Percentiles rank a stretch among this genome's conserved stretches.
phyloP scores from a whole-genome alignment of 2,113 vertebrate species.

The Elanus axillaris region DNA sequence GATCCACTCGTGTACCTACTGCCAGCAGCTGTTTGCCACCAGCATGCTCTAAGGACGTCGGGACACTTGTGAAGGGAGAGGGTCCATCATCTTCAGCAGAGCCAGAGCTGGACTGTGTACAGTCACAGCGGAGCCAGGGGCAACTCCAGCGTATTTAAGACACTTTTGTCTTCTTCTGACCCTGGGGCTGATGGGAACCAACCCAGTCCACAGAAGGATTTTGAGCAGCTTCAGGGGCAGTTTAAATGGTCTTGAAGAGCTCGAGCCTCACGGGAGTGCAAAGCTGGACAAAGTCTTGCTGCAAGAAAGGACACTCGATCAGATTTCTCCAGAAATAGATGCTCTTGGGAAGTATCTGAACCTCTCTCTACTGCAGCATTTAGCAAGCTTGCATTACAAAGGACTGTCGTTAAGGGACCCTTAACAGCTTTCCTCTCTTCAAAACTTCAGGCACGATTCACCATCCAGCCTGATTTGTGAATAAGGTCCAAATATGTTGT shows the following conservation, averaged over 20 bases:
- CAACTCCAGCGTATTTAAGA: neutral
- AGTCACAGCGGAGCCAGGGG: neutral
- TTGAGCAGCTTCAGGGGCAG: neutral
- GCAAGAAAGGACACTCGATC: neutral
- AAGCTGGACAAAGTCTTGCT: neutral
- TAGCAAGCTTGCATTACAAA: neutral
- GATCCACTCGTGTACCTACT: neutral
- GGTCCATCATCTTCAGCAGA: neutral
- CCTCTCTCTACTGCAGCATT: neutral
- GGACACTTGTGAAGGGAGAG: neutral
- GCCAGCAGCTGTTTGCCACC: neutral
- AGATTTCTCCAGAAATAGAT: neutral
- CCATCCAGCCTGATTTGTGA: neutral
- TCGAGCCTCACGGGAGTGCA: neutral
- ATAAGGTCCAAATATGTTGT: neutral
- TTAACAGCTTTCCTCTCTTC: neutral
- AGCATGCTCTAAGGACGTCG: accelerated
- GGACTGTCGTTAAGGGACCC: neutral
- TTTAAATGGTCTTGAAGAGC: neutral
- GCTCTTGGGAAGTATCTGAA: neutral
- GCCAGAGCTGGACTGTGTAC: neutral
- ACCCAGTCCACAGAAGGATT: neutral
- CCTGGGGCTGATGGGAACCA: neutral
- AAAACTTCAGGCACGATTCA: neutral
- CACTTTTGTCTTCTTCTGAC: neutral